Evolutionary conservation across 2,888 invertebrate species (phyloP).

Genomic region (Endomychus coccineus): DNA sequence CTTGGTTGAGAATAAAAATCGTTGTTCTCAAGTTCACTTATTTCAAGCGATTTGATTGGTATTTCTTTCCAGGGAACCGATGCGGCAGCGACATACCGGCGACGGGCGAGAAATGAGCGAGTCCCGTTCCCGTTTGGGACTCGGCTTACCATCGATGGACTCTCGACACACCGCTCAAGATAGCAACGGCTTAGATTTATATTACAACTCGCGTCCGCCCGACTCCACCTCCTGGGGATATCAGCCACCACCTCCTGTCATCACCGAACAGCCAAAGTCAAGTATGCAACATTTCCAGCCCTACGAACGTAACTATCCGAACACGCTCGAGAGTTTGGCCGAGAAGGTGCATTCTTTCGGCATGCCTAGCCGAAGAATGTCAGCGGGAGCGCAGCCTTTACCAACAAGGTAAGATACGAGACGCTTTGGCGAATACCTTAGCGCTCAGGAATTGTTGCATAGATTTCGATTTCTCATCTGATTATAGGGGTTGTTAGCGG

Average conservation of each 20-base stretch:
- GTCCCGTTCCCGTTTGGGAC: conserved; percentile 66
- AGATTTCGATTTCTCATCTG: too few relatives aligned
- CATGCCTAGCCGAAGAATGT: conserved; percentile 53
- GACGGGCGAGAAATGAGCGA: conserved; percentile 74
- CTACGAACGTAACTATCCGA: conserved; percentile 78
- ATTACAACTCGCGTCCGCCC: conserved; percentile 72
- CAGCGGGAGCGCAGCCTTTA: conserved; percentile 56
- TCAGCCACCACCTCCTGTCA: conserved; percentile 80
- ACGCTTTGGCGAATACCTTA: too few relatives aligned
- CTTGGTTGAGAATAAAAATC: too few relatives aligned
- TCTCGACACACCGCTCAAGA: conserved; percentile 47
- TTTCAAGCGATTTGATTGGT: not conserved
- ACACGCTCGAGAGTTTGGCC: conserved; percentile 83
- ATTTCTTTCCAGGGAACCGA: conserved; percentile 35
- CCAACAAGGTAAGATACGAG: conserved; percentile 39
- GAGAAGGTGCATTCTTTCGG: conserved; percentile 86
- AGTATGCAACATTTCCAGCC: conserved; percentile 76
- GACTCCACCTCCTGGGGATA: conserved; percentile 57
- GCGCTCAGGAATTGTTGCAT: too few relatives aligned
- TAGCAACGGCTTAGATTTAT: conserved; percentile 64
- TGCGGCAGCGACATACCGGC: conserved; percentile 54
- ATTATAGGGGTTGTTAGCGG: too few relatives aligned
- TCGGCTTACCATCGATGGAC: conserved; percentile 59
- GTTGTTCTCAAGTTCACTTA: too few relatives aligned
- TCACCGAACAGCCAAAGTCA: conserved; percentile 84